Evolutionary conservation across 2,888 invertebrate genomes (phyloP), one percentile per base, ranked within the genome.

Genomic region (Laothoe populi): DNA sequence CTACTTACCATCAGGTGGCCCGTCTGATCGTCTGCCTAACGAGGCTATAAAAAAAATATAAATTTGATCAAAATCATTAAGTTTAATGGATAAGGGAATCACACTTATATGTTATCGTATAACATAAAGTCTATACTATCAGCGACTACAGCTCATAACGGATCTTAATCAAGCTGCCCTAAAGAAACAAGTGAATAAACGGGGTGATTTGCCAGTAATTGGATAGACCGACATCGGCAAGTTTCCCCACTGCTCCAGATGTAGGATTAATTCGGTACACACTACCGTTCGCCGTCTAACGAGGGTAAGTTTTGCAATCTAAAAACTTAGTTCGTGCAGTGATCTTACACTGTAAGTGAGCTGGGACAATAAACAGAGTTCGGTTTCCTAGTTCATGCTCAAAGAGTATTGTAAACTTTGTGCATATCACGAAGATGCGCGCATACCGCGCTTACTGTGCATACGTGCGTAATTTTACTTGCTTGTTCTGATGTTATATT

Each of bases 291-390:
- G 70, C 67, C 66, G 64, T 66, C 69, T 72, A 65, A 65, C 65
- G 49, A 65, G 61, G 44, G 38, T 62, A 75, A 77, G 64, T 78
- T 74, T 70, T 60, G 44, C 71, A 74, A 77, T 76, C 69, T 66
- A 68, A 75, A 76, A 70, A 74, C 75, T 67, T 77, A 71, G 64
- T 62, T 26, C 61, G 61, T 60, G 57, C 21, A 13, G 46, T 46
- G 24, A 21, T 48, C 24, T 38, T 48, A 21, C 23, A 40, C n/a
- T 16, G 23, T 60, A 38, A 40, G 48, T 31, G 59, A 38, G 60
- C 35, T 19, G 46, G 19, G 35, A 53, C 53, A 53, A 53, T 53
- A 35, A 35, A 53, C 16, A 4, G 31, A 35, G 35, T 53, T 53
- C 19, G 19, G 53, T 35, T 53, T 19, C 19, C 11, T 8, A 23